Evolutionary conservation across 1,140 invertebrate species (phyloP).

Genomic region (Pogonognathellus flavescens): DNA sequence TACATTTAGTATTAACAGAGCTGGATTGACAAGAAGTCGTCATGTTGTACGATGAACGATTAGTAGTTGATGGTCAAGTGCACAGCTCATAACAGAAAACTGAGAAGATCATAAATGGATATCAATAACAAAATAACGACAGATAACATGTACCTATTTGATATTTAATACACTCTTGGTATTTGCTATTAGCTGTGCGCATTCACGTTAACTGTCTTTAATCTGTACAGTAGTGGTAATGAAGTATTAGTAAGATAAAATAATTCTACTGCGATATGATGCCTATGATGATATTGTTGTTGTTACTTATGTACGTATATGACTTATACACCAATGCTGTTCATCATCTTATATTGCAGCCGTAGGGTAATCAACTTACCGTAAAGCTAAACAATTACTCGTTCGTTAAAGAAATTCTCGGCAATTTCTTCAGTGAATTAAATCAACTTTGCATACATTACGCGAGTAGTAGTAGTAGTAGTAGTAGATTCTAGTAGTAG

Average conservation of each 20-base stretch:
- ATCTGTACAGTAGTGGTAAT: too few species aligned
- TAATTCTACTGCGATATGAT: neutral
- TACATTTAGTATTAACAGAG: neutral
- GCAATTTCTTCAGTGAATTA: constrained; percentile 30
- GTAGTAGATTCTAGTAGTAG: neutral
- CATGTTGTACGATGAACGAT: constrained; percentile 29
- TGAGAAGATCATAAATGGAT: neutral
- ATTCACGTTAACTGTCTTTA: neutral
- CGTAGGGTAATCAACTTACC: constrained; percentile 14
- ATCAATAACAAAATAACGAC: neutral
- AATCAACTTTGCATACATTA: constrained; percentile 31
- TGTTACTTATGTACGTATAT: neutral
- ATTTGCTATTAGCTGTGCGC: neutral
- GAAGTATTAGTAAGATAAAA: neutral
- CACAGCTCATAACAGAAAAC: constrained; percentile 1
- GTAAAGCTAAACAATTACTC: neutral
- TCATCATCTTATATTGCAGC: constrained; percentile 1
- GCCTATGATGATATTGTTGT: neutral
- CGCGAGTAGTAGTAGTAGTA: neutral
- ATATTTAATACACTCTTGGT: constrained; percentile 2
- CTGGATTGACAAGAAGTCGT: neutral
- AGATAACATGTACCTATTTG: neutral
- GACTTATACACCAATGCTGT: neutral
- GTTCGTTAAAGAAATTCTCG: neutral
- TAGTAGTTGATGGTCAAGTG: constrained; percentile 36